Evolutionary conservation across 2,113 vertebrate genomes (phyloP).

Genomic region (Oryzias melastigma): DNA sequence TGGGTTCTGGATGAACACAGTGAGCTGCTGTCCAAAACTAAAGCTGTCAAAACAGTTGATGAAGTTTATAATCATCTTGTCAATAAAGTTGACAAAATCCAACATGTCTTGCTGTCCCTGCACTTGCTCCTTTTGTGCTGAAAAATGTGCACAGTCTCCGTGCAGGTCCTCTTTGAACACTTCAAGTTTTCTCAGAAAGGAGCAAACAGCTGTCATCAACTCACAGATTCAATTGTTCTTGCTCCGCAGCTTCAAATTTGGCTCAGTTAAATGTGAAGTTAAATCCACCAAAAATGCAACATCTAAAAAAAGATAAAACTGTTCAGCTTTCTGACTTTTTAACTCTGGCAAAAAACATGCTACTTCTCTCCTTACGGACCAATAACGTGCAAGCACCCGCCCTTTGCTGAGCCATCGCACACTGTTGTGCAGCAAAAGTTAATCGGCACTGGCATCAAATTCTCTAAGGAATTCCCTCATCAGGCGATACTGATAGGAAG

Average conservation of each 20-base stretch:
- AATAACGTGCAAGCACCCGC: too few relatives aligned
- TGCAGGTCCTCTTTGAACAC: not conserved
- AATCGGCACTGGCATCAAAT: too few relatives aligned
- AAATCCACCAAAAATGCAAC: slow-evolving; percentile 10
- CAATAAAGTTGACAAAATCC: not conserved
- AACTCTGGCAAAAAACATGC: too few relatives aligned
- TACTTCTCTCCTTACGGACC: too few relatives aligned
- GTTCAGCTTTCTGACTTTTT: too few relatives aligned
- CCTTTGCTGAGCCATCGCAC: too few relatives aligned
- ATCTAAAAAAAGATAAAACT: too few relatives aligned
- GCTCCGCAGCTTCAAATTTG: slow-evolving; percentile 4
- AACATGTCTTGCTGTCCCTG: too few relatives aligned
- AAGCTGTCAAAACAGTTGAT: slow-evolving; percentile 10
- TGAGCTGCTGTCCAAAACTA: slow-evolving; percentile 14
- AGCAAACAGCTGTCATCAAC: not conserved
- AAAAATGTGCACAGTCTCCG: slow-evolving; percentile 12
- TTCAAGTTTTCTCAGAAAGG: slow-evolving; percentile 3
- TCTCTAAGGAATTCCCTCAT: too few relatives aligned
- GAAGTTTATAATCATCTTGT: slow-evolving; percentile 8
- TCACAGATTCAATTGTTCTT: slow-evolving; percentile 16
- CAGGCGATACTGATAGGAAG: too few relatives aligned
- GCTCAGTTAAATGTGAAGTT: slow-evolving; percentile 17
- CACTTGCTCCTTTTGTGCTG: not conserved
- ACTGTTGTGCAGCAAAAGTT: too few relatives aligned
- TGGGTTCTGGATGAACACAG: slow-evolving; percentile 4